Evolutionary conservation across 1,140 invertebrate species (phyloP).

Genomic region (Alviniconcha marisindica): DNA sequence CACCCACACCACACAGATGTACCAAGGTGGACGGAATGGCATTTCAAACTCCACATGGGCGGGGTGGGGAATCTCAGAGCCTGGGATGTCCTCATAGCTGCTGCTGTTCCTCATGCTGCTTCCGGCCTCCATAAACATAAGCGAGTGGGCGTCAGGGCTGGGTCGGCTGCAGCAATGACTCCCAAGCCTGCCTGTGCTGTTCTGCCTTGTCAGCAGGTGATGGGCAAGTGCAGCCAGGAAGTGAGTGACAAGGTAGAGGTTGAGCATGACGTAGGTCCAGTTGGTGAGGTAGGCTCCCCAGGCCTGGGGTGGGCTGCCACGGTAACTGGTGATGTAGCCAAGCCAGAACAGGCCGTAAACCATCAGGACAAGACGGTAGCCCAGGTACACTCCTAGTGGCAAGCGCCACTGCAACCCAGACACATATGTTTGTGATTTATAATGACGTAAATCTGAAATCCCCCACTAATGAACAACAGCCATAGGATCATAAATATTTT

Average conservation of each 20-base stretch:
- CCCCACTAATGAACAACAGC: too few species aligned
- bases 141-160: background rate
- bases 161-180: background rate
- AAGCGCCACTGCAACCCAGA: constrained; percentile 55
- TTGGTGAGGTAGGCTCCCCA: constrained; percentile 62
- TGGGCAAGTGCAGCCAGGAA: constrained; percentile 45
- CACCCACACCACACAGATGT: constrained; percentile 64
- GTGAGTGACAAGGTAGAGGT: constrained; percentile 57
- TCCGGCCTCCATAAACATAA: constrained; percentile 25
- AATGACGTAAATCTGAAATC: background rate
- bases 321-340: constrained; percentile 36
- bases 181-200: too few species aligned
- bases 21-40: constrained; percentile 51
- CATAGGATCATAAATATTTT: too few species aligned
- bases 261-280: constrained; percentile 65
- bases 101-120: background rate
- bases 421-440: background rate
- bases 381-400: constrained; percentile 48
- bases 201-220: constrained; percentile 32
- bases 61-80: constrained; percentile 10
- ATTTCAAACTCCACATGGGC: too few species aligned
- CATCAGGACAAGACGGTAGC: constrained; percentile 51
- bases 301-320: background rate
- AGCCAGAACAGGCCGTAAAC: constrained; percentile 56
- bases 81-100: constrained; percentile 29